A percentile compares a stretch with the other conserved stretches of the same genome.
phyloP scores from a whole-genome alignment of 2,113 vertebrate genomes.

The Tyto alba region DNA sequence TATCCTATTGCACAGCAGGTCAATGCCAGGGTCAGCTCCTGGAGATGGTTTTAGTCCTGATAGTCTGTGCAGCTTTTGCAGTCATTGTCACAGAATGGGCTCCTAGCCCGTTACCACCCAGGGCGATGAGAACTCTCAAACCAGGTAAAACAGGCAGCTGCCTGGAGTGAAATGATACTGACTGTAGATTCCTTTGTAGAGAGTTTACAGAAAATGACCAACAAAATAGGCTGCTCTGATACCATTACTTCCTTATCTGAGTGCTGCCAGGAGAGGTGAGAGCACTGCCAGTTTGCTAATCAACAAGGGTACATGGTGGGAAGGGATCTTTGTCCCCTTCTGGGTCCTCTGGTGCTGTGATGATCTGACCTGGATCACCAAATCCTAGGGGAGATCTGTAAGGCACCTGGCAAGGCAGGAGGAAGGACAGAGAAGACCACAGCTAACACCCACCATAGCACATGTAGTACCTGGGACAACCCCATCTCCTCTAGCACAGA shows the following conservation, averaged over 20 bases:
- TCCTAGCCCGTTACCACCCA: background rate
- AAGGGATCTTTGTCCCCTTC: background rate
- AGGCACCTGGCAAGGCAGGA: background rate
- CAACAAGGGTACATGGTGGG: background rate
- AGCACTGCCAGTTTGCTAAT: background rate
- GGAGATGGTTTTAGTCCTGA: background rate
- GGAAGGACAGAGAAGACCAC: background rate
- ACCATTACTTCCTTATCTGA: background rate
- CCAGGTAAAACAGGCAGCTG: background rate
- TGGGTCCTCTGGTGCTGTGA: background rate
- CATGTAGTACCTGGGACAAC: background rate
- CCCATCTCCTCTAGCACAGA: background rate
- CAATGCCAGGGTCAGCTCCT: background rate
- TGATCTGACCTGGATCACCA: background rate
- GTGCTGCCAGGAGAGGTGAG: background rate
- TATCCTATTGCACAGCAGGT: background rate
- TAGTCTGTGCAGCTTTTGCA: background rate
- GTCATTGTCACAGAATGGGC: background rate
- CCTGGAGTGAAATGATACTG: background rate
- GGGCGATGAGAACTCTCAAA: background rate
- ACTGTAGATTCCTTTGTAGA: background rate
- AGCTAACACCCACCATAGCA: background rate
- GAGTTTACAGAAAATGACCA: background rate
- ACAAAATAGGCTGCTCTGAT: background rate
- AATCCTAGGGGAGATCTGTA: background rate